Evolutionary conservation across 2,888 invertebrate species (phyloP).

Genomic region (Eueremaeus valkanovi): DNA sequence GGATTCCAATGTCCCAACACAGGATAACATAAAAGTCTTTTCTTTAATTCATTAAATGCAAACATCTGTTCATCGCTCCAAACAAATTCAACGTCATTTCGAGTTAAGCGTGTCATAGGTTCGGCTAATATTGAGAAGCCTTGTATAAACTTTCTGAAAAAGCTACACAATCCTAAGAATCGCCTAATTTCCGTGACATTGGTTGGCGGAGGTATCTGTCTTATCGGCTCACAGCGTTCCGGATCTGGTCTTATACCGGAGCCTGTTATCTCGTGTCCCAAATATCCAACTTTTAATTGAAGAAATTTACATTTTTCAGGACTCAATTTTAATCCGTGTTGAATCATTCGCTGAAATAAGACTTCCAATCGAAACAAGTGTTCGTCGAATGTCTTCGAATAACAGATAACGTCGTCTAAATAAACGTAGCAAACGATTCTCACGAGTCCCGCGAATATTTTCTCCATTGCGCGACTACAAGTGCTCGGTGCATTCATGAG

Average conservation of each 20-base stretch:
- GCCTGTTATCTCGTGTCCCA: neutral
- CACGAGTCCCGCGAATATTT: conserved; percentile 26
- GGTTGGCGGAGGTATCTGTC: neutral
- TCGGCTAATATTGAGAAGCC: neutral
- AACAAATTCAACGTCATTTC: neutral
- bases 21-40: neutral
- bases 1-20: conserved; percentile 17
- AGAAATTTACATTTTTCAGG: conserved; percentile 5
- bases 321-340: conserved; percentile 40
- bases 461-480: conserved; percentile 45
- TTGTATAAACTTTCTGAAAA: neutral
- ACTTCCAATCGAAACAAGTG: conserved; percentile 42
- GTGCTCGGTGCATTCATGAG: conserved; percentile 33
- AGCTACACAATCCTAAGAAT: conserved; percentile 16
- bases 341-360: conserved; percentile 42
- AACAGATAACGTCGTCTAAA: conserved; percentile 47
- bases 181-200: neutral
- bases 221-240: neutral
- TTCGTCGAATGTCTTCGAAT: conserved; percentile 43
- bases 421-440: conserved; percentile 47
- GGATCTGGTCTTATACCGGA: neutral
- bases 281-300: neutral
- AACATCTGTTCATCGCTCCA: neutral
- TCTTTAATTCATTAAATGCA: neutral
- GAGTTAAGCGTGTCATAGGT: neutral